Percentiles rank a stretch among this genome's conserved stretches.
Evolutionary conservation across 37 sponge, comb jelly and placozoan genomes (phyloP).

Genomic region (Bolinopsis microptera): DNA sequence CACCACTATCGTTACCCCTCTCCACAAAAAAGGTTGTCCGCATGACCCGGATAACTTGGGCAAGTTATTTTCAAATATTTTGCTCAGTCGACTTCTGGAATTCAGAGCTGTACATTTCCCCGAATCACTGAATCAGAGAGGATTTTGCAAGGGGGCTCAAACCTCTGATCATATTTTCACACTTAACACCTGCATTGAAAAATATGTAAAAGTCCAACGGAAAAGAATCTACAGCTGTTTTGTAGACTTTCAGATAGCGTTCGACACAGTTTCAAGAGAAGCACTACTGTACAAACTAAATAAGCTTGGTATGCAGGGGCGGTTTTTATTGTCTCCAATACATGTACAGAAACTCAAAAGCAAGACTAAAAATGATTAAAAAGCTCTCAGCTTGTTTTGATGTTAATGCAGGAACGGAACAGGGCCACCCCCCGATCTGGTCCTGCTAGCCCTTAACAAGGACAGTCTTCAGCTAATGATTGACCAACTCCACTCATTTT

Average conservation of each 20-base stretch:
- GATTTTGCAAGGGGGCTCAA: conserved; percentile 13
- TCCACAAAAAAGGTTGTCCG: no score
- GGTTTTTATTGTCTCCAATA: background rate
- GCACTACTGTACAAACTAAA: background rate
- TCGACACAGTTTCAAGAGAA: background rate
- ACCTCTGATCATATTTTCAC: conserved; percentile 31
- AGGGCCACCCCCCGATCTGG: background rate
- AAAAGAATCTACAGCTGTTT: background rate
- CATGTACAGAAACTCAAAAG: background rate
- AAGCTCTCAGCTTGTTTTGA: background rate
- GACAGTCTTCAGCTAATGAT: no score
- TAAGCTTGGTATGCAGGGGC: background rate
- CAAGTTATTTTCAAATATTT: background rate
- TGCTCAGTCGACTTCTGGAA: background rate
- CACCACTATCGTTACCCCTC: no score
- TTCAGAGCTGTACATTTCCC: background rate
- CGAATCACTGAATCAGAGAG: background rate
- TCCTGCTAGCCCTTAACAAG: no score
- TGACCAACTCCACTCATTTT: no score
- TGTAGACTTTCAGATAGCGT: background rate
- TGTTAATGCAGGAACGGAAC: background rate
- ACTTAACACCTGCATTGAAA: background rate
- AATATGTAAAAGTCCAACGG: background rate
- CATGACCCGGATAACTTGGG: background rate
- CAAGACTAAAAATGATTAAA: background rate